phyloP scores from a whole-genome alignment of 92 coral and sea anemone species.

The Siderastrea radians region DNA sequence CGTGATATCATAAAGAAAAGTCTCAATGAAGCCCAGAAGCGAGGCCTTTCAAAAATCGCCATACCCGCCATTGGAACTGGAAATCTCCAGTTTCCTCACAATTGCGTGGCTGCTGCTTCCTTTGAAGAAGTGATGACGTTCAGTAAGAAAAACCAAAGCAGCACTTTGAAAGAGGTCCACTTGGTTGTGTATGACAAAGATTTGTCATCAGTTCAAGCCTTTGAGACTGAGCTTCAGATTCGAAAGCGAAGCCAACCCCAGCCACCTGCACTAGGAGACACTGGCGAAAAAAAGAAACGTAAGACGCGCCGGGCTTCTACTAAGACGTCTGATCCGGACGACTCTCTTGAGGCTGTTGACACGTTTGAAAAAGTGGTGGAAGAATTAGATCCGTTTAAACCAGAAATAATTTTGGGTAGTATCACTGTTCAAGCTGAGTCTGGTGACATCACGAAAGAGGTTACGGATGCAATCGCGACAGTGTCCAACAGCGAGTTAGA shows the following conservation, averaged over 20 bases:
- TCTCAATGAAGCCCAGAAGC: conserved; percentile 64
- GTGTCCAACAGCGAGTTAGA: conserved; percentile 54
- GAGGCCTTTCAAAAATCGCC: conserved; percentile 70
- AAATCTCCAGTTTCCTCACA: conserved; percentile 72
- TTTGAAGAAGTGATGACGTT: conserved; percentile 73
- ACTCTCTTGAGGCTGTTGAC: neutral
- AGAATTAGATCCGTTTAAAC: conserved; percentile 5
- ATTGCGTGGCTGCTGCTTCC: conserved; percentile 72
- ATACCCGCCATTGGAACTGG: conserved; percentile 95
- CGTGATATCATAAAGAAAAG: conserved; percentile 61
- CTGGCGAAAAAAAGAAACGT: conserved; percentile 12
- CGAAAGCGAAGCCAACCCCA: conserved; percentile 4
- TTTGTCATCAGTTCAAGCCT: conserved; percentile 61
- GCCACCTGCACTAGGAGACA: neutral
- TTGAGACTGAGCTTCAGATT: conserved; percentile 48
- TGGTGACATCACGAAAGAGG: conserved; percentile 86
- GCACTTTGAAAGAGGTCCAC: conserved; percentile 65
- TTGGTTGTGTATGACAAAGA: conserved; percentile 84
- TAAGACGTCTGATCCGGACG: neutral
- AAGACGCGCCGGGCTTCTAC: neutral
- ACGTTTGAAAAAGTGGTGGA: conserved; percentile 3
- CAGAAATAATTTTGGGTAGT: conserved; percentile 46
- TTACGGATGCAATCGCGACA: conserved; percentile 77
- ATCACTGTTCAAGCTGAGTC: conserved; percentile 60
- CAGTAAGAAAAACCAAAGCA: conserved; percentile 57